Base-by-base conservation (phyloP, 1,140 invertebrate genomes). In the Cardiocondyla obscurior region DNA sequence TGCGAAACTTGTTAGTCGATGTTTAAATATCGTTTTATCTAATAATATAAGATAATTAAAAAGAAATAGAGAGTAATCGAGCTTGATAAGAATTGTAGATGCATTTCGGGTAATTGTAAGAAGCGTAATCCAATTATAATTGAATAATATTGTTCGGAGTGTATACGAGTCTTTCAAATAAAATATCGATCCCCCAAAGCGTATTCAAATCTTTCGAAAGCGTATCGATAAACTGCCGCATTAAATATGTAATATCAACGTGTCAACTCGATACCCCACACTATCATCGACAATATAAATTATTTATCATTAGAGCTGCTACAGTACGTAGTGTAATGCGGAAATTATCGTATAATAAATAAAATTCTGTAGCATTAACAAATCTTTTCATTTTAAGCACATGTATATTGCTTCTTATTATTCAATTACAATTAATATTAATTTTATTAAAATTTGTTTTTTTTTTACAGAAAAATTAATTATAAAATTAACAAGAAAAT, bases 61-160 rank as follows among this genome's bases (percentile, higher is more conserved):
- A 25, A 58, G 39, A 60, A 58, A 33, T 62, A 62, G n/a, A n/a
- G n/a, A 62, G 12, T 42, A 62, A 62, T 62, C 33, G 33, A 62
- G 12, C 22, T 62, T 62, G 33, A 12, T 22, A 16, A 42, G 19
- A 62, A 62, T 60, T 19, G 42, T 62, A 36, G 12, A 62, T 42
- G 10, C 33, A 42, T 62, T 62, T 62, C 33, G 25, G 5, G 5
- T 62, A 33, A 60, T 3, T 60, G 3, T 60, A 39, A 62, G 58
- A 39, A 62, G 42, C n/a, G 16, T 60, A 19, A 14, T 62, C 7
- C 19, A 42, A 62, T 62, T 5, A 30, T 16, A 39, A 62, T 16
- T 62, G n/a, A 8, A 62, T 62, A 42, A 62, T 39, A 62, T 62
- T 42, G 22, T 33, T 5, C 19, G 8, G 10, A 62, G 22, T 12